Conservation (phyloP, 2,797 vertebrate genomes). For the Periophthalmus magnuspinnatus region DNA sequence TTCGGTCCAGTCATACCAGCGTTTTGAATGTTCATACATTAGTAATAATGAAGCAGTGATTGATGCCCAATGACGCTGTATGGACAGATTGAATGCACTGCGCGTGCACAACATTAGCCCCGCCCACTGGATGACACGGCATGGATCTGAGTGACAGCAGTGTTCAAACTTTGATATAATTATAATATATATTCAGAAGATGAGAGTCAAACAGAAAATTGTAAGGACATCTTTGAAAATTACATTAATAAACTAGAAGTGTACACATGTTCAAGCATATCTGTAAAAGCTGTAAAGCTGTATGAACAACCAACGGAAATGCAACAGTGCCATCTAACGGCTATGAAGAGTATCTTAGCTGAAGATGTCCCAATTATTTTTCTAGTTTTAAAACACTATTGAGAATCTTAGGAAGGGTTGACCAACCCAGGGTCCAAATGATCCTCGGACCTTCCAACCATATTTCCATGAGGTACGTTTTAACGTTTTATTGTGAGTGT, state of each 20-base stretch:
- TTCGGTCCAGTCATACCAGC: slow-evolving; percentile 8
- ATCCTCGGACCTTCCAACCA: background rate
- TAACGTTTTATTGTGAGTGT: background rate
- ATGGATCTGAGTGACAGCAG: background rate
- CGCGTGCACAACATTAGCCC: slow-evolving; percentile 35
- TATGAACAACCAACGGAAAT: background rate
- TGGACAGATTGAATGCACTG: slow-evolving; percentile 24
- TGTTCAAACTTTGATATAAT: no score
- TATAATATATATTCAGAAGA: no score
- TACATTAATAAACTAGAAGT: background rate
- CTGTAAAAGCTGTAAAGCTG: background rate
- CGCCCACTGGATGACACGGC: slow-evolving; percentile 50
- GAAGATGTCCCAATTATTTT: no score
- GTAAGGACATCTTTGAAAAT: background rate
- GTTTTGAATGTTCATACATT: slow-evolving; percentile 39
- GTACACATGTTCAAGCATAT: background rate
- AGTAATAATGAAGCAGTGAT: slow-evolving; percentile 23
- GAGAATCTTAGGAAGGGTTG: no score
- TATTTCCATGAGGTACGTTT: background rate
- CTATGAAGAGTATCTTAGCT: background rate
- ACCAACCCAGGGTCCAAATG: no score
- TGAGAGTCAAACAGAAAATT: background rate
- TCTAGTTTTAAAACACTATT: no score
- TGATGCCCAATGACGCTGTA: slow-evolving; percentile 30
- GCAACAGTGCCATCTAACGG: background rate